A percentile compares a stretch with the other conserved stretches of the same genome.
These are phyloP conservation scores for Asteroscopus sphinx DNA, from an alignment of 2,888 invertebrate genomes.

Conservation along the genomic window DNA sequence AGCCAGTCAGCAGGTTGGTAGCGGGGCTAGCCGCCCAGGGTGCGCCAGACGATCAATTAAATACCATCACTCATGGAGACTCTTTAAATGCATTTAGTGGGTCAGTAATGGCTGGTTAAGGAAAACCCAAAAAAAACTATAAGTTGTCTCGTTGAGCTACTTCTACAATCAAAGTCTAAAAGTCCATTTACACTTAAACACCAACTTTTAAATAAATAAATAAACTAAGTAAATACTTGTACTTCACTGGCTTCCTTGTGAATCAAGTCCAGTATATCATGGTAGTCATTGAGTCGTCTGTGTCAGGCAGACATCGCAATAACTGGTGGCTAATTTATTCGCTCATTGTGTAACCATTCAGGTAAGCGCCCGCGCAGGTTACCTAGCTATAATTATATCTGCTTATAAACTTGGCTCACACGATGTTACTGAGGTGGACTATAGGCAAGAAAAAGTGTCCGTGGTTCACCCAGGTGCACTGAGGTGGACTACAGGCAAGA, in stretches of 20 bases:
- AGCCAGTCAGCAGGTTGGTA: no score
- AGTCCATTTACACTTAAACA: background rate
- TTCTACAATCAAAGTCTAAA: background rate
- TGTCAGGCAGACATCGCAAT: constrained; percentile 66
- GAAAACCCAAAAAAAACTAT: no score
- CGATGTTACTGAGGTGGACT: constrained; percentile 9
- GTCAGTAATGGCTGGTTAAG: no score
- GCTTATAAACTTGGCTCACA: constrained; percentile 24
- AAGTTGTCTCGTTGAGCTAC: no score
- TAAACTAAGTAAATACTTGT: constrained; percentile 39
- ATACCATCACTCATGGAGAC: no score
- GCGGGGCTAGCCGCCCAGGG: no score
- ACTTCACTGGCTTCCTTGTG: constrained; percentile 21
- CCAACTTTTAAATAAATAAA: background rate
- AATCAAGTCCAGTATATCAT: constrained; percentile 45
- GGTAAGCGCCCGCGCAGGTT: constrained; percentile 46
- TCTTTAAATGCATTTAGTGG: no score
- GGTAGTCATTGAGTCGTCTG: constrained; percentile 66
- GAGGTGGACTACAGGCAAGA: no score
- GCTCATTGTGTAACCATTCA: constrained; percentile 66
- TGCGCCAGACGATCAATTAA: no score
- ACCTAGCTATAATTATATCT: constrained; percentile 2
- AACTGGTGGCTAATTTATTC: constrained; percentile 71
- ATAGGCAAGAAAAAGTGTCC: no score
- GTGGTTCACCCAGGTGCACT: no score